Conservation (phyloP, 2,888 invertebrate genomes). For the Chaitophorus viminalis region DNA sequence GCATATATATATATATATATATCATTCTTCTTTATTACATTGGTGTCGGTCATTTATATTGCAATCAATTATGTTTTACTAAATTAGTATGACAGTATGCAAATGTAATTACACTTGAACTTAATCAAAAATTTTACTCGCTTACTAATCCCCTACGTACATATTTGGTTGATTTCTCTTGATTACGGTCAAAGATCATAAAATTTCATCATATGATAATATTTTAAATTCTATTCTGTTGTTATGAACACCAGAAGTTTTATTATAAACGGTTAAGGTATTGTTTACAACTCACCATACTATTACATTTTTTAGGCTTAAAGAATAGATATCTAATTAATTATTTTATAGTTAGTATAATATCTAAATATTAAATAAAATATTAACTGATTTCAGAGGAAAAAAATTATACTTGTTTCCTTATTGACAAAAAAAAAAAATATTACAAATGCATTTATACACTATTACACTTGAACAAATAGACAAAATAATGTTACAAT, state of each 20-base stretch:
- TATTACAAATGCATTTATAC: conserved; percentile 44
- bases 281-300: background rate
- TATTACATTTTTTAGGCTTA: too few species aligned
- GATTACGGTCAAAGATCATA: conserved; percentile 45
- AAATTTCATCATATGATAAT: conserved; percentile 45
- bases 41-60: background rate
- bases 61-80: background rate
- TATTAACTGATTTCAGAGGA: background rate
- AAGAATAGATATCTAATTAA: too few species aligned
- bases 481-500: conserved; percentile 32
- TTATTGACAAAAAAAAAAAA: conserved; percentile 36
- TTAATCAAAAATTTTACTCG: background rate
- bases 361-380: background rate
- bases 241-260: conserved; percentile 28
- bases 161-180: background rate
- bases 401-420: conserved; percentile 25
- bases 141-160: conserved; percentile 10
- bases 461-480: conserved; percentile 50
- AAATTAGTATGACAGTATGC: background rate
- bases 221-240: conserved; percentile 40
- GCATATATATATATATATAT: background rate
- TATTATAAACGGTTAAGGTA: background rate
- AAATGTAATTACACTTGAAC: background rate
- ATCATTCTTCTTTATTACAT: background rate
- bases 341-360: background rate